phyloP scores from a whole-genome alignment of 2,888 invertebrate genomes.

The Augochlorella aurata region DNA sequence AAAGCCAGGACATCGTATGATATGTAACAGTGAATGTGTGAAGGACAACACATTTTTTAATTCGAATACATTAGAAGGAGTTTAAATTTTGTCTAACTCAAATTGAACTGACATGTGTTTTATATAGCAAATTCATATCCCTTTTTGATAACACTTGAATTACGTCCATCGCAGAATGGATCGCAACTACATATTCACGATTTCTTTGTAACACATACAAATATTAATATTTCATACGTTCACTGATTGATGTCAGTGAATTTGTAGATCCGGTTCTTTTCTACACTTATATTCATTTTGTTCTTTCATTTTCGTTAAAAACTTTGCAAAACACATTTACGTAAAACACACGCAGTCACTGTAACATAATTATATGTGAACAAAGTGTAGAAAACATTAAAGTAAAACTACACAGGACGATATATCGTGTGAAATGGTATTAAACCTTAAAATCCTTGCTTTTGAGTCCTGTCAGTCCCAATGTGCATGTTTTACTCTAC shows the following conservation, averaged over 20 bases:
- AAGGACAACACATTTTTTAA: conserved; percentile 47
- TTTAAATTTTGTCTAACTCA: not conserved
- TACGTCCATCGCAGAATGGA: not conserved
- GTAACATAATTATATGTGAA: conserved; percentile 73
- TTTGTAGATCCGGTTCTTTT: conserved; percentile 48
- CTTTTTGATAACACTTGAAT: not conserved
- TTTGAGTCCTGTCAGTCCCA: conserved; percentile 69
- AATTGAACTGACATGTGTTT: not conserved
- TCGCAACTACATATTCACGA: not conserved
- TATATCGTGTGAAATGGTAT: conserved; percentile 73
- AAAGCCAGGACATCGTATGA: conserved; percentile 62
- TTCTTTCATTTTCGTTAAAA: conserved; percentile 43
- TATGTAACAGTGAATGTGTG: conserved; percentile 77
- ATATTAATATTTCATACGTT: conserved; percentile 72
- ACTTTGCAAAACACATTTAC: conserved; percentile 70
- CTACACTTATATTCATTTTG: not conserved
- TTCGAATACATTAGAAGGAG: not conserved
- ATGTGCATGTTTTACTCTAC: conserved; percentile 67
- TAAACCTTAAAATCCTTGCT: conserved; percentile 71
- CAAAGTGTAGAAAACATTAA: conserved; percentile 72
- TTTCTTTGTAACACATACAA: conserved; percentile 27
- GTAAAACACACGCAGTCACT: conserved; percentile 72
- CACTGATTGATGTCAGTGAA: conserved; percentile 75
- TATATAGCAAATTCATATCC: not conserved
- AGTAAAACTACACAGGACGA: conserved; percentile 73